phyloP scores from a whole-genome alignment of 2,797 vertebrate species.

The Apodemus agrarius region DNA sequence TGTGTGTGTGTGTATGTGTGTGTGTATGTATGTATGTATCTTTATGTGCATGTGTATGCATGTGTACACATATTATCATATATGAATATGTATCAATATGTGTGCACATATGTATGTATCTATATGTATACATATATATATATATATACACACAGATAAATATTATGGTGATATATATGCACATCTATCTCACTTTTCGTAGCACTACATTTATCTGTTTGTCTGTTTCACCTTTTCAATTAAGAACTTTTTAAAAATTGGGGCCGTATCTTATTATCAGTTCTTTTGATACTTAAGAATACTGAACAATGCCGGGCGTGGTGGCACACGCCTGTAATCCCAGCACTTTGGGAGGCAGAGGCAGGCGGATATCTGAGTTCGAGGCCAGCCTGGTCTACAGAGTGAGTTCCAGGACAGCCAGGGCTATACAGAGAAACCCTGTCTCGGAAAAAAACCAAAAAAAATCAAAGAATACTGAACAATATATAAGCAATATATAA shows the following conservation, averaged over 20 bases:
- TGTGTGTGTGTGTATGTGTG: too few species aligned
- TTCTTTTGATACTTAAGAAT: not conserved
- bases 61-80: not conserved
- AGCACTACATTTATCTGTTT: not conserved
- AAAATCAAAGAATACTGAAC: not conserved
- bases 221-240: not conserved
- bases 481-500: not conserved
- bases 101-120: not conserved
- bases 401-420: too few species aligned
- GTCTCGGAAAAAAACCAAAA: too few species aligned
- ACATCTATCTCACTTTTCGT: not conserved
- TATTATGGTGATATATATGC: not conserved
- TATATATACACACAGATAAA: not conserved
- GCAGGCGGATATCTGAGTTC: too few species aligned
- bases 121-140: not conserved
- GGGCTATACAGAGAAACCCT: too few species aligned
- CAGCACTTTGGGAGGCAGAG: too few species aligned
- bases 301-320: too few species aligned
- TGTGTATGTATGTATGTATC: not conserved
- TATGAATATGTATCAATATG: not conserved
- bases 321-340: too few species aligned
- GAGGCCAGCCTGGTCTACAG: too few species aligned
- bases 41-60: not conserved
- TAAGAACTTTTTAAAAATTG: constrained; percentile 16
- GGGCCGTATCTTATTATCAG: not conserved